Conservation (phyloP, 2,113 vertebrate genomes). For the Morone chrysops region DNA sequence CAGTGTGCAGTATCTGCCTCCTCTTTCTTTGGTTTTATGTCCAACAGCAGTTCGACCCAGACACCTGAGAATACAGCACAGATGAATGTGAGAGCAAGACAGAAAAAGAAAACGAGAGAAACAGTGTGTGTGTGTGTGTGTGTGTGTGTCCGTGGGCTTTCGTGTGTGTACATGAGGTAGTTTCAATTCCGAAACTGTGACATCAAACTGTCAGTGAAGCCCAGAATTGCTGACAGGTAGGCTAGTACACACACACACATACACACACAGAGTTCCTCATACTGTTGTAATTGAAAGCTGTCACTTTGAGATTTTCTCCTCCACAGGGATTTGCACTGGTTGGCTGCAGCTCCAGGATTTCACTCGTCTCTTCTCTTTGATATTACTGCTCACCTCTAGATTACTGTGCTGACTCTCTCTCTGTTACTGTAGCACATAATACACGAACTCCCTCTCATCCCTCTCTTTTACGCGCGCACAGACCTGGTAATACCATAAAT, state of each 20-base stretch:
- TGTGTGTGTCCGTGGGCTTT: background rate
- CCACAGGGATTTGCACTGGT: constrained; percentile 67
- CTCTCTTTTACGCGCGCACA: background rate
- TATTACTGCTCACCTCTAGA: constrained; percentile 61
- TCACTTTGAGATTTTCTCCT: constrained; percentile 67
- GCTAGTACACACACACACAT: constrained; percentile 12
- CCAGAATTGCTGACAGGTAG: constrained; percentile 61
- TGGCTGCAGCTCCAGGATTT: constrained; percentile 60
- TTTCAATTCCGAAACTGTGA: constrained; percentile 66
- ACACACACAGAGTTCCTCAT: constrained; percentile 22
- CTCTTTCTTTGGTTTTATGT: constrained; percentile 27
- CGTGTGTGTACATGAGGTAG: constrained; percentile 38
- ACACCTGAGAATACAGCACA: constrained; percentile 41
- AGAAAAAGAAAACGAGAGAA: constrained; percentile 2
- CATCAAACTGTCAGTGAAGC: constrained; percentile 63
- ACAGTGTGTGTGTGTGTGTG: background rate
- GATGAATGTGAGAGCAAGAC: constrained; percentile 35
- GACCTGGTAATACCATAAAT: constrained; percentile 17
- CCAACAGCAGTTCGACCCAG: constrained; percentile 39
- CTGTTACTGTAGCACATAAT: constrained; percentile 18
- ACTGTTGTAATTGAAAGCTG: constrained; percentile 73
- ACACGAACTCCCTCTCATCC: background rate
- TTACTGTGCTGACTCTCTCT: constrained; percentile 40
- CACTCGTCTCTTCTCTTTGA: constrained; percentile 61
- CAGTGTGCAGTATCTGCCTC: constrained; percentile 8